These are phyloP conservation scores for Carollia perspicillata DNA, from an alignment of 2,113 vertebrate genomes.

Conservation along the genomic window DNA sequence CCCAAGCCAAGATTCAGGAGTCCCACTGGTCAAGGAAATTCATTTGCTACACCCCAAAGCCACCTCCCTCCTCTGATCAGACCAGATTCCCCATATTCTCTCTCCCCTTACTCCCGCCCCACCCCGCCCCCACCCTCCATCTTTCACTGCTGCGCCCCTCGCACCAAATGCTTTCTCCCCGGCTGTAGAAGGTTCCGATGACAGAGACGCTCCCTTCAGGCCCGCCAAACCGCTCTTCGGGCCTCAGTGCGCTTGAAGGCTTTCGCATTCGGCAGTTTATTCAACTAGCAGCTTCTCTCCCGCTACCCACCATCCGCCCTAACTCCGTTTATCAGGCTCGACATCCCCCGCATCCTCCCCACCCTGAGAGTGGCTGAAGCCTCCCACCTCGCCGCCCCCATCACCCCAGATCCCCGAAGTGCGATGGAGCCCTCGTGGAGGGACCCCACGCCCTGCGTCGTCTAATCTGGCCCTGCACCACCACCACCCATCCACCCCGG, in stretches of 20 bases:
- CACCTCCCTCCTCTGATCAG: background rate
- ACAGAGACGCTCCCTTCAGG: background rate
- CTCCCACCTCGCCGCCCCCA: background rate
- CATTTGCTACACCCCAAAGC: background rate
- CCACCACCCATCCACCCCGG: background rate
- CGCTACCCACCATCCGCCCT: background rate
- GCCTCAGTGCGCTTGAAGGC: background rate
- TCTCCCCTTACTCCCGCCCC: background rate
- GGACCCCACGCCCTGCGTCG: background rate
- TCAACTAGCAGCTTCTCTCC: background rate
- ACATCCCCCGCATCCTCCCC: background rate
- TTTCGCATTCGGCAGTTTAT: background rate
- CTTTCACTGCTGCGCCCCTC: conserved; percentile 60
- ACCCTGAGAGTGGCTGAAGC: background rate
- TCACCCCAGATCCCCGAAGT: background rate
- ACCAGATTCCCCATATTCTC: background rate
- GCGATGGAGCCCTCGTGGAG: background rate
- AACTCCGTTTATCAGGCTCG: background rate
- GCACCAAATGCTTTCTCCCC: background rate
- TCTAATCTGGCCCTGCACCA: background rate
- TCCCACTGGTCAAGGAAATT: background rate
- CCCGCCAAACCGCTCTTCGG: background rate
- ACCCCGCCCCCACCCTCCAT: conserved; percentile 57
- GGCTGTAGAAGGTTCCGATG: background rate
- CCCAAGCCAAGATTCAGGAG: background rate